These are phyloP conservation scores for Troides helena DNA, from an alignment of 2,888 invertebrate genomes.

Conservation along the genomic window DNA sequence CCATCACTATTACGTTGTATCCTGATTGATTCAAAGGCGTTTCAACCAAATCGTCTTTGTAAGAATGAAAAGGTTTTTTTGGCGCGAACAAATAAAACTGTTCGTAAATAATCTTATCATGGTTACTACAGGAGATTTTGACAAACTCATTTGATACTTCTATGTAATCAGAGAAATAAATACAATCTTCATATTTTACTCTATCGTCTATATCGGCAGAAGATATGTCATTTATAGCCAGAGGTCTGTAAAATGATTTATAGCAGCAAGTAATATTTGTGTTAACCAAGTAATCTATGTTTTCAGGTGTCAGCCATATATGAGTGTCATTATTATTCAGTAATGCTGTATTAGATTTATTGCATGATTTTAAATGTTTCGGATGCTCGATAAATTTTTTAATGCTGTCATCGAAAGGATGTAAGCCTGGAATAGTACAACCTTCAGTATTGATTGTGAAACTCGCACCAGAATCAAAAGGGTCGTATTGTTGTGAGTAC, in stretches of 20 bases:
- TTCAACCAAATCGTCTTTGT: conserved; percentile 41
- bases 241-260: conserved; percentile 77
- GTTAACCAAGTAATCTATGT: conserved; percentile 72
- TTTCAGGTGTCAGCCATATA: conserved; percentile 75
- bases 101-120: conserved; percentile 76
- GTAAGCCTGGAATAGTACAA: conserved; percentile 83
- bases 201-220: conserved; percentile 71
- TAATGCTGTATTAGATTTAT: conserved; percentile 72
- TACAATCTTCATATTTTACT: conserved; percentile 73
- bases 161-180: conserved; percentile 65
- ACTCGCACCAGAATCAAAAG: conserved; percentile 44
- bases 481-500: conserved; percentile 42
- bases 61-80: conserved; percentile 49
- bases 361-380: conserved; percentile 72
- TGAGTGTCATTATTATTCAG: conserved; percentile 81
- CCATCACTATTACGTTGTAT: conserved; percentile 88
- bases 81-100: conserved; percentile 85
- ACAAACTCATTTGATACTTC: conserved; percentile 83
- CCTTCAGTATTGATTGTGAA: conserved; percentile 83
- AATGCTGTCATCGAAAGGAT: conserved; percentile 80
- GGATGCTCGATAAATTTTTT: conserved; percentile 76
- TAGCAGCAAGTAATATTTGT: conserved; percentile 82
- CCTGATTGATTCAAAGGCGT: conserved; percentile 43
- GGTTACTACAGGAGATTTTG: conserved; percentile 81
- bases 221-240: conserved; percentile 64